These are phyloP conservation scores for Ostrea denselamellosa DNA, from an alignment of 1,140 invertebrate species.

Conservation along the genomic window DNA sequence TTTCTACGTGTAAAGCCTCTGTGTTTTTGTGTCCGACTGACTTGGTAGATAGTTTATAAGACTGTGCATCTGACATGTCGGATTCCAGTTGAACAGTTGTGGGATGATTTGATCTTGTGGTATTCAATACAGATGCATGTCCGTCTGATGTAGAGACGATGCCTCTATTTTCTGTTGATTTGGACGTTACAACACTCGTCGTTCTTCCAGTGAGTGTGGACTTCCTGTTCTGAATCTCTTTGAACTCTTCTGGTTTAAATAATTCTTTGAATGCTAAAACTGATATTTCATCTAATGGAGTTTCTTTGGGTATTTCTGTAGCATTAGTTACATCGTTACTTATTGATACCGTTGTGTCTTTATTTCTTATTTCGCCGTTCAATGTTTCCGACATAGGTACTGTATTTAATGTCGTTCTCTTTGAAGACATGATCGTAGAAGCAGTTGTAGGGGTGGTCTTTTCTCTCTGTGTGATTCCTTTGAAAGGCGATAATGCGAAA, in stretches of 20 bases:
- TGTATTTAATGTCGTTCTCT: not conserved
- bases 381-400: not conserved
- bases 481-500: not conserved
- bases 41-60: not conserved
- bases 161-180: not conserved
- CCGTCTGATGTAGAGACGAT: not conserved
- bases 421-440: too few relatives aligned
- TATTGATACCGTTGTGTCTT: not conserved
- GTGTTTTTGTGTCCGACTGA: not conserved
- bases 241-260: not conserved
- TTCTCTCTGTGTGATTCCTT: not conserved
- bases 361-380: not conserved
- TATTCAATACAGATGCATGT: not conserved
- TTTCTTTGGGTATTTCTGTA: not conserved
- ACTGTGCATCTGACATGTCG: not conserved
- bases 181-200: not conserved
- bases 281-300: not conserved
- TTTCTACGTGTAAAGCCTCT: not conserved
- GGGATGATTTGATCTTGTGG: not conserved
- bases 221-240: not conserved
- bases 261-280: slow-evolving; percentile 17
- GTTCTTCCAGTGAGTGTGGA: not conserved
- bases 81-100: not conserved
- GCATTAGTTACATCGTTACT: not conserved
- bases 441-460: not conserved